Conservation (phyloP, 1,140 invertebrate genomes). For the Plodia interpunctella region DNA sequence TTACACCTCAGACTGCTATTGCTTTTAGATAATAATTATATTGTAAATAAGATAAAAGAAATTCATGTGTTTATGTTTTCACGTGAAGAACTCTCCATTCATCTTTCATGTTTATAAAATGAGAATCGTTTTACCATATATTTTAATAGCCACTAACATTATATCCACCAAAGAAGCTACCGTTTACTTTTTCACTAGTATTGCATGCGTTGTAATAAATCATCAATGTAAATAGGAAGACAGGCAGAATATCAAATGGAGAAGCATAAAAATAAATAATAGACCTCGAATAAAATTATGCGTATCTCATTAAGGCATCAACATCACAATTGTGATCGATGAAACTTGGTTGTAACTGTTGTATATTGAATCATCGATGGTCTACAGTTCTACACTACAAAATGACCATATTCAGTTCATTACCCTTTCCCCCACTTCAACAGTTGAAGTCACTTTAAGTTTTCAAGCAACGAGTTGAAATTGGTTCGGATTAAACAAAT, state of each 20-base stretch:
- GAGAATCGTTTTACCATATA: no score
- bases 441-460: background rate
- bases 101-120: no score
- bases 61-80: no score
- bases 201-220: background rate
- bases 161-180: background rate
- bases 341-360: background rate
- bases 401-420: background rate
- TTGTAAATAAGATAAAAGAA: no score
- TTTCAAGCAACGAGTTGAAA: background rate
- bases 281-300: background rate
- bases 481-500: no score
- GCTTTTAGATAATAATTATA: no score
- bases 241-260: background rate
- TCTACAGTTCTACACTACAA: no score
- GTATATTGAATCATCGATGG: background rate
- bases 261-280: slow-evolving; percentile 4
- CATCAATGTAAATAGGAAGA: background rate
- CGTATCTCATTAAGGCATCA: slow-evolving; percentile 7
- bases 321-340: background rate
- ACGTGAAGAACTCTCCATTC: no score
- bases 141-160: background rate
- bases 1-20: no score
- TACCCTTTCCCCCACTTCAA: background rate
- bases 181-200: background rate